A percentile compares a stretch with the other conserved stretches of the same genome.
Conservation (phyloP, 2,797 vertebrate species). For the Neomorphus geoffroyi region DNA sequence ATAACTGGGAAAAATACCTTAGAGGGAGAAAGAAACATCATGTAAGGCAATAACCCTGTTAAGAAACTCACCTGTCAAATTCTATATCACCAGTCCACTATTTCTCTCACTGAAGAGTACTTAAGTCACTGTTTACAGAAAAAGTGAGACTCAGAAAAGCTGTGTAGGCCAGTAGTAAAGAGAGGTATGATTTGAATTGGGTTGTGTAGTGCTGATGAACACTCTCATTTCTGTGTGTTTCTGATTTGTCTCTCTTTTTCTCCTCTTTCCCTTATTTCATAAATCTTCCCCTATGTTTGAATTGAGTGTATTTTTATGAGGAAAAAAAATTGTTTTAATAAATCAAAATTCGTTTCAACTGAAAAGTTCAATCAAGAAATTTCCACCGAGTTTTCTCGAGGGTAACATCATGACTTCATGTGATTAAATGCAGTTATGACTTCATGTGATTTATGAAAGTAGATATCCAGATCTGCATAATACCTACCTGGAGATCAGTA, state of each 20-base stretch:
- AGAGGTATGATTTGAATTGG: not conserved
- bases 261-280: not conserved
- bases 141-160: not conserved
- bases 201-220: not conserved
- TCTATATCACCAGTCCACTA: not conserved
- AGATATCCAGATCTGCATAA: not conserved
- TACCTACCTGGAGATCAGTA: not conserved
- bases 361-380: not conserved
- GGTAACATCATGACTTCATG: not conserved
- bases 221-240: not conserved
- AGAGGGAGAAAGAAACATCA: not conserved
- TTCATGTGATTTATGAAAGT: not conserved
- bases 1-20: not conserved
- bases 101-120: not conserved
- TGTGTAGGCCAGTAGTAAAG: not conserved
- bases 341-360: not conserved
- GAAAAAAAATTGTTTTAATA: not conserved
- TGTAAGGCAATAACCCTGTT: not conserved
- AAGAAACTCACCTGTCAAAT: not conserved
- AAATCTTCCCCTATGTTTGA: not conserved
- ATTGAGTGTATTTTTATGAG: not conserved
- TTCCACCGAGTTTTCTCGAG: not conserved
- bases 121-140: not conserved
- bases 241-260: not conserved
- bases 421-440: not conserved